Evolutionary conservation across 2,797 vertebrate genomes (phyloP).

Genomic region (Ptychobarbus kaznakovi): DNA sequence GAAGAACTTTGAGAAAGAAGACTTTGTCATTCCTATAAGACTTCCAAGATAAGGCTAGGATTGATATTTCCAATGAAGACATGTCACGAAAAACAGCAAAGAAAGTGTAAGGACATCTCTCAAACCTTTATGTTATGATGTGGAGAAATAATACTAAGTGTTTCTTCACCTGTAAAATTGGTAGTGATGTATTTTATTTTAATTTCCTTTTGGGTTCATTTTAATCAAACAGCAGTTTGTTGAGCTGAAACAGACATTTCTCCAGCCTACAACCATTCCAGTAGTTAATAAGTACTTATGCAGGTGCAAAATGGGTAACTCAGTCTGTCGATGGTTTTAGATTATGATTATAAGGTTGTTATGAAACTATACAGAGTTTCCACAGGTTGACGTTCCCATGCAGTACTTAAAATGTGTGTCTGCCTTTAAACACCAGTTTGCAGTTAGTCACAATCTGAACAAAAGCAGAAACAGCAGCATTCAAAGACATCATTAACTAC

Average conservation of each 20-base stretch:
- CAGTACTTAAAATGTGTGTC: constrained; percentile 13
- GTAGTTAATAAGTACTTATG: constrained; percentile 28
- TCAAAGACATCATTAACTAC: constrained; percentile 18
- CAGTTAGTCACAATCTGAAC: constrained; percentile 17
- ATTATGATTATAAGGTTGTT: constrained; percentile 25
- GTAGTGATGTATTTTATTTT: neutral
- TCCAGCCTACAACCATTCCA: neutral
- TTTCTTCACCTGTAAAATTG: neutral
- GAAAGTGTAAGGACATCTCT: neutral
- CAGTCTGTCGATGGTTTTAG: neutral
- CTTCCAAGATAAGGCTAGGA: neutral
- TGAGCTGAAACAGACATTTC: constrained; percentile 2
- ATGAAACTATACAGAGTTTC: constrained; percentile 9
- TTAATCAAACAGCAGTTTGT: neutral
- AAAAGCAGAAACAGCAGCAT: constrained; percentile 15
- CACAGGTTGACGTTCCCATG: constrained; percentile 10
- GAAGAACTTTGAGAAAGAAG: neutral
- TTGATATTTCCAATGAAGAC: neutral
- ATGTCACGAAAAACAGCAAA: neutral
- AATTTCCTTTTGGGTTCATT: neutral
- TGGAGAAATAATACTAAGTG: neutral
- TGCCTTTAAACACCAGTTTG: constrained; percentile 12
- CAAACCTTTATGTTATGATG: neutral
- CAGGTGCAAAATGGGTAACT: constrained; percentile 19
- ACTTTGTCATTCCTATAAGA: neutral